phyloP scores from a whole-genome alignment of 2,888 invertebrate genomes.

The Drosophila aldrichi region DNA sequence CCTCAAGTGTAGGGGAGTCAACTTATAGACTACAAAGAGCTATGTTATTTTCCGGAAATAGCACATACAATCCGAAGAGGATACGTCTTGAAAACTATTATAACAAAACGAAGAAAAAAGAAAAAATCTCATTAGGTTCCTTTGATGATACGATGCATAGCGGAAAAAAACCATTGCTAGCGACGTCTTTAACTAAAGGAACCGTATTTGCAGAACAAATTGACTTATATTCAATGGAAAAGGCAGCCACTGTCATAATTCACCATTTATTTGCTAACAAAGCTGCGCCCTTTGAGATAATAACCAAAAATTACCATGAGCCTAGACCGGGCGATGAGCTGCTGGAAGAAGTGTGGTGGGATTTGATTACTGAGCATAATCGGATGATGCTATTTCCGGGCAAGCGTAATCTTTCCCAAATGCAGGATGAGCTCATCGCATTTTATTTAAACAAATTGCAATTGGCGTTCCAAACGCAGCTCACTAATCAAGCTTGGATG shows the following conservation, averaged over 20 bases:
- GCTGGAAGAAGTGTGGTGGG: neutral
- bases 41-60: too few species aligned
- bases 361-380: neutral
- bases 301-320: neutral
- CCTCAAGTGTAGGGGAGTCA: too few species aligned
- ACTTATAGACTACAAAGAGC: too few species aligned
- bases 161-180: fast-evolving
- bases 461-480: neutral
- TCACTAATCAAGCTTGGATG: fast-evolving
- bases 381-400: neutral
- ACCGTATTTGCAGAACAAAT: neutral
- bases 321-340: neutral
- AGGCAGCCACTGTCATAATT: neutral
- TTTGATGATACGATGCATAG: too few species aligned
- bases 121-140: too few species aligned
- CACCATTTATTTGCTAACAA: neutral
- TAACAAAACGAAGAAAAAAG: too few species aligned
- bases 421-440: neutral
- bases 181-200: neutral
- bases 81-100: too few species aligned
- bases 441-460: slow-evolving; percentile 20
- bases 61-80: too few species aligned
- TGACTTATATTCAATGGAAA: neutral
- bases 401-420: neutral
- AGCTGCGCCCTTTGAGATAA: neutral